Percentiles rank a stretch among this genome's conserved stretches.
Conservation (phyloP, 2,113 vertebrate species). For the Saccopteryx bilineata region DNA sequence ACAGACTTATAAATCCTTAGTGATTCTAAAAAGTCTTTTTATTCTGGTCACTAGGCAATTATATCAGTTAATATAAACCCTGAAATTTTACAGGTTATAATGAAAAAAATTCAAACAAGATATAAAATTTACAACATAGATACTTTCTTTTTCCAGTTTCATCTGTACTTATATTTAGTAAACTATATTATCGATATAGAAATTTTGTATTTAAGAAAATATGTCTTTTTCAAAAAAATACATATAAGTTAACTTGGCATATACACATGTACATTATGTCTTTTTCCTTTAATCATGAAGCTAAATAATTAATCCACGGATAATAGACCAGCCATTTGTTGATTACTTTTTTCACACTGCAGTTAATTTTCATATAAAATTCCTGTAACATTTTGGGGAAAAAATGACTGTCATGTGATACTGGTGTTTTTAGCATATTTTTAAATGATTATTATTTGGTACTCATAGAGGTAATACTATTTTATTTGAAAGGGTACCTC, state of each 20-base stretch:
- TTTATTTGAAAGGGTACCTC: background rate
- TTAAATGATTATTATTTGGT: background rate
- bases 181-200: background rate
- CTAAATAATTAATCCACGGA: background rate
- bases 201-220: constrained; percentile 1
- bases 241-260: background rate
- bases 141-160: background rate
- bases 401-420: background rate
- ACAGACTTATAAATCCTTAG: background rate
- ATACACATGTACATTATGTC: background rate
- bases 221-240: background rate
- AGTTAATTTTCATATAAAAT: background rate
- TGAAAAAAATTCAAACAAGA: background rate
- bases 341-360: background rate
- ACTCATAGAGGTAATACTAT: background rate
- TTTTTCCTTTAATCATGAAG: background rate
- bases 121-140: background rate
- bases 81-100: background rate
- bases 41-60: background rate
- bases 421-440: background rate
- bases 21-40: background rate
- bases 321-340: background rate
- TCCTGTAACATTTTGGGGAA: background rate
- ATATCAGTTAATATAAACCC: background rate
- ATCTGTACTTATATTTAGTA: background rate